These are phyloP conservation scores for Chrysodeixis includens DNA, from an alignment of 2,888 invertebrate genomes.

Conservation along the genomic window DNA sequence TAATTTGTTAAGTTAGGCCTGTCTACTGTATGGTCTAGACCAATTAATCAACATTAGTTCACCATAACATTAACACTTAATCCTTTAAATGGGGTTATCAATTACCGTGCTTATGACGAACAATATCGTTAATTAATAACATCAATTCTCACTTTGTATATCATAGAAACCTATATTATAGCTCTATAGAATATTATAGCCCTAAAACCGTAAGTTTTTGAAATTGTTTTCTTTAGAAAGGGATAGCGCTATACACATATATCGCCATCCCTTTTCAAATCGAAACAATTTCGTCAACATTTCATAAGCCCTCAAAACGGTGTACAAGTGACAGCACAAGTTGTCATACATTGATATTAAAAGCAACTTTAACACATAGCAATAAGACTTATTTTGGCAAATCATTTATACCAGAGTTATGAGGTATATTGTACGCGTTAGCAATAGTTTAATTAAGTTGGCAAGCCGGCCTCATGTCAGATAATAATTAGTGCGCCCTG, in stretches of 20 bases:
- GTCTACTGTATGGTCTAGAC: neutral
- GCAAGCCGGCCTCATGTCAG: conserved; percentile 50
- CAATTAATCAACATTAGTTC: conserved; percentile 19
- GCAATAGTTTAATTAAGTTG: conserved; percentile 60
- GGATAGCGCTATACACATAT: neutral
- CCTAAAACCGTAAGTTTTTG: too few species aligned
- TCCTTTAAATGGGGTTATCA: conserved; percentile 9
- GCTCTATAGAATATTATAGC: neutral
- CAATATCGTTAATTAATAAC: conserved; percentile 28
- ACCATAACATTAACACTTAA: conserved; percentile 14
- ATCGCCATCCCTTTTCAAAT: neutral
- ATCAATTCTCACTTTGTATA: conserved; percentile 24
- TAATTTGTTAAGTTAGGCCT: neutral
- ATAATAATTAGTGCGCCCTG: conserved; percentile 52
- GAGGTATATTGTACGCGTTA: conserved; percentile 16
- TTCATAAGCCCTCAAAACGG: neutral
- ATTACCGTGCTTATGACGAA: conserved; percentile 5
- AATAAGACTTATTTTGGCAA: neutral
- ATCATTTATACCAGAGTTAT: neutral
- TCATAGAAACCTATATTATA: neutral
- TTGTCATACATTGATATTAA: neutral
- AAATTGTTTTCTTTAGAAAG: neutral
- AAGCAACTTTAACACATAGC: neutral
- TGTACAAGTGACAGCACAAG: neutral
- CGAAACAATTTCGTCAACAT: neutral